phyloP scores from a whole-genome alignment of 2,888 invertebrate species.

The Neoitamus cyanurus region DNA sequence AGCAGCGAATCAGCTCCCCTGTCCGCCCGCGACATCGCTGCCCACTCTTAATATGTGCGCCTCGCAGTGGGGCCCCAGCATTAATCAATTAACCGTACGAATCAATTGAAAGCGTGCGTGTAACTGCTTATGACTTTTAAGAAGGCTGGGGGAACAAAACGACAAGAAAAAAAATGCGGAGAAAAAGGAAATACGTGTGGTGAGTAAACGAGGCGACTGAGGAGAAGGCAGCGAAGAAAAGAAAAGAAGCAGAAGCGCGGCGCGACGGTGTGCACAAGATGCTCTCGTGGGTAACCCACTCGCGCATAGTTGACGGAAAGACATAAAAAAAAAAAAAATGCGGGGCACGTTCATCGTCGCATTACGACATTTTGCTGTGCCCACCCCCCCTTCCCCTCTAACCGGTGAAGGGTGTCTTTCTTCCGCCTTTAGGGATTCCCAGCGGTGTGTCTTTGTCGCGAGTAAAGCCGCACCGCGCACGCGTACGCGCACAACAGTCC shows the following conservation, averaged over 20 bases:
- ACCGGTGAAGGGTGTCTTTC: background rate
- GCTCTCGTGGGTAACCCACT: no score
- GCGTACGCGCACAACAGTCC: background rate
- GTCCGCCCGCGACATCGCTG: no score
- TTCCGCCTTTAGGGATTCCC: background rate
- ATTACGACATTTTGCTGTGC: background rate
- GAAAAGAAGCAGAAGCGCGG: background rate
- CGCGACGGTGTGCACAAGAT: no score
- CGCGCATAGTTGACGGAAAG: no score
- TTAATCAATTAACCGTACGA: constrained; percentile 38
- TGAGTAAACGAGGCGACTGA: background rate
- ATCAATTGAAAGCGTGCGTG: constrained; percentile 42
- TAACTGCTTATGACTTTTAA: constrained; percentile 15
- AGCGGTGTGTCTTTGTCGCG: background rate
- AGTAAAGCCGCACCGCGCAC: no score
- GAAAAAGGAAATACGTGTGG: background rate
- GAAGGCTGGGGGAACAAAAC: background rate
- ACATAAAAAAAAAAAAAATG: no score
- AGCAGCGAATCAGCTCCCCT: no score
- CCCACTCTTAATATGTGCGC: background rate
- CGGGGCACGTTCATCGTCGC: constrained; percentile 7
- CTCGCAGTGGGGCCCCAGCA: background rate
- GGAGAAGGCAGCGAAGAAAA: background rate
- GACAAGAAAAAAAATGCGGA: background rate
- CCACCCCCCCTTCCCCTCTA: background rate